These are phyloP conservation scores for Argyrosomus japonicus DNA, from an alignment of 2,113 vertebrate species.

Conservation along the genomic window DNA sequence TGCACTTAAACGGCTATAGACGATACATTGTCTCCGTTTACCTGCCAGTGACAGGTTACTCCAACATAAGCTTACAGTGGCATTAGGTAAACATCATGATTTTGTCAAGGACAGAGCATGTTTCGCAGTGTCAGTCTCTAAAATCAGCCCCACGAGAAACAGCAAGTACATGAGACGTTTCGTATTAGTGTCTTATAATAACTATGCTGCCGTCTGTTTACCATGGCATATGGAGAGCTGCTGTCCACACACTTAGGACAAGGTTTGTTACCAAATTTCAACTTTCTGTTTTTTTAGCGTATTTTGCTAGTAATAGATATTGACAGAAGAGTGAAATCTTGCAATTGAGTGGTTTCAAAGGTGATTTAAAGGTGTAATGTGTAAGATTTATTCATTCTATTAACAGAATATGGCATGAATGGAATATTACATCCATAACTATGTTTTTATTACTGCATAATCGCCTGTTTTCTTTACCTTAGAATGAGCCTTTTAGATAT, in stretches of 20 bases:
- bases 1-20: fast-evolving
- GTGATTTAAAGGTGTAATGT: too few species aligned
- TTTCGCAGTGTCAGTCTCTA: neutral
- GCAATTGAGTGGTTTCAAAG: neutral
- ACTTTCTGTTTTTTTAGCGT: neutral
- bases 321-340: neutral
- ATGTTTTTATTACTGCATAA: too few species aligned
- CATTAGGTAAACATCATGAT: neutral
- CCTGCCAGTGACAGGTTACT: neutral
- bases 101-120: neutral
- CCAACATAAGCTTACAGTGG: neutral
- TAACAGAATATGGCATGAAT: too few species aligned
- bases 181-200: neutral
- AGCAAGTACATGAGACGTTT: neutral
- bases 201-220: conserved; percentile 37
- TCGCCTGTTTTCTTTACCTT: too few species aligned
- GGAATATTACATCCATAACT: too few species aligned
- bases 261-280: conserved; percentile 55
- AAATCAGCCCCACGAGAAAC: neutral
- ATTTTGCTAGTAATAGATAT: neutral
- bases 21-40: neutral
- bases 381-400: too few species aligned
- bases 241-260: conserved; percentile 29
- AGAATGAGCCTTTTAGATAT: too few species aligned
- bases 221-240: conserved; percentile 59